Base-by-base conservation (phyloP, 2,888 invertebrate genomes). In the Drosophila percnosoma region DNA sequence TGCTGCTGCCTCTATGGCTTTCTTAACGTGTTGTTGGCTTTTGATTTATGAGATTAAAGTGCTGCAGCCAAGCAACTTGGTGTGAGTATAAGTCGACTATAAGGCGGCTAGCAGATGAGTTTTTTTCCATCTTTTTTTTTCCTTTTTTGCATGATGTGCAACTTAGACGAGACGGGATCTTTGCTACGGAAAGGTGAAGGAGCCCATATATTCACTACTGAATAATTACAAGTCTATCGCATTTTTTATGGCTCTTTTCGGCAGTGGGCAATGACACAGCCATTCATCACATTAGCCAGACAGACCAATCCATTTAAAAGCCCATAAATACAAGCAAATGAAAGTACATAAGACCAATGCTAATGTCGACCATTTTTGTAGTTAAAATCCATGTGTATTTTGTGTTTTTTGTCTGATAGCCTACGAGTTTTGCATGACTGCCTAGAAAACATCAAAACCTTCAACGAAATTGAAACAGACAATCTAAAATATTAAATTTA, bases 21-120 rank as follows among this genome's bases (percentile, higher is more conserved):
- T 66, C 40, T 52, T 52, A 57, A 72, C 70, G 53, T 67, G 71
- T 71, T 78, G 71, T 82, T 76, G 71, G 53, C 68, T 48, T 75
- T 70, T 87, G 87, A 90, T 87, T 90, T 90, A 87, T 87, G 87
- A 74, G 78, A 82, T 86, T 90, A 82, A 80, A 78, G 86, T 70
- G 68, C 57, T 49, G 29, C 61, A 24, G 53, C 29, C 66, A 15
- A 13, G 67, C 36, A n/a, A 15, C 4, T n/a, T 24, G n/a, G 57
- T 55, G 51, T 60, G 38, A 53, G 42, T n/a, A 8, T 18, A 34
- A 29, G 48, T 55, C 49, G 34, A 33, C 33, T 33, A 33, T 33
- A 33, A 33, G 33, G 40, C 51, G 27, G 24, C 49, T 15, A 21
- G 40, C 11, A 64, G 68, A 68, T 65, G 68, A 70, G 54, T 67